Conservation (phyloP, 2,888 invertebrate species). For the Synanthedon formicaeformis region DNA sequence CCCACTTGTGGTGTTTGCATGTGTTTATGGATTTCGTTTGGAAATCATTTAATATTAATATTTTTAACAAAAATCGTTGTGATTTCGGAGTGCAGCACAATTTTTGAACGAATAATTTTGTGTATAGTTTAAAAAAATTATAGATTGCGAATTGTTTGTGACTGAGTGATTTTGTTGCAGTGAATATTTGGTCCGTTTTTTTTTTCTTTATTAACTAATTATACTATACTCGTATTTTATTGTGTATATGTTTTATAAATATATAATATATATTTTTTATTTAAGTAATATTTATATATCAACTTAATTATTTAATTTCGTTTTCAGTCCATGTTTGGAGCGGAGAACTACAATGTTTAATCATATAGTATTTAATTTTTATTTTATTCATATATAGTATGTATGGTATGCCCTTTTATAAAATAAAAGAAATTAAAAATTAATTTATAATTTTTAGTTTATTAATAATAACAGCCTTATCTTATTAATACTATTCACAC, state of each 20-base stretch:
- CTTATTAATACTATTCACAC: constrained; percentile 28
- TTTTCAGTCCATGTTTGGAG: constrained; percentile 62
- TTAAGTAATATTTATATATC: constrained; percentile 4
- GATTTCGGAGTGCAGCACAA: not conserved
- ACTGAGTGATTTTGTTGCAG: not conserved
- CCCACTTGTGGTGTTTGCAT: constrained; percentile 11
- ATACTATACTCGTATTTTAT: too few relatives aligned
- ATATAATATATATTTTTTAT: not conserved
- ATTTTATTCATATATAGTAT: constrained; percentile 10
- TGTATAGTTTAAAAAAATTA: not conserved
- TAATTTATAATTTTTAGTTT: constrained; percentile 21
- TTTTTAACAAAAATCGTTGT: too few relatives aligned
- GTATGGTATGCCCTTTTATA: constrained; percentile 13
- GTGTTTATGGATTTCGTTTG: constrained; percentile 3
- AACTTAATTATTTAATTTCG: constrained; percentile 13
- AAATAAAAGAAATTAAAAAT: constrained; percentile 16
- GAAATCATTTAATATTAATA: too few relatives aligned
- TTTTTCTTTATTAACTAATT: not conserved
- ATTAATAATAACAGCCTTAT: constrained; percentile 35
- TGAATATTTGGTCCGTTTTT: too few relatives aligned
- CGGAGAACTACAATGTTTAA: constrained; percentile 47
- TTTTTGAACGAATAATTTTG: not conserved
- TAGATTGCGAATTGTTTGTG: constrained; percentile 10
- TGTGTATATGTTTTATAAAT: not conserved
- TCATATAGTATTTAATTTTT: constrained; percentile 2